Evolutionary conservation across 2,797 vertebrate species (phyloP).

Genomic region (Molossus molossus): DNA sequence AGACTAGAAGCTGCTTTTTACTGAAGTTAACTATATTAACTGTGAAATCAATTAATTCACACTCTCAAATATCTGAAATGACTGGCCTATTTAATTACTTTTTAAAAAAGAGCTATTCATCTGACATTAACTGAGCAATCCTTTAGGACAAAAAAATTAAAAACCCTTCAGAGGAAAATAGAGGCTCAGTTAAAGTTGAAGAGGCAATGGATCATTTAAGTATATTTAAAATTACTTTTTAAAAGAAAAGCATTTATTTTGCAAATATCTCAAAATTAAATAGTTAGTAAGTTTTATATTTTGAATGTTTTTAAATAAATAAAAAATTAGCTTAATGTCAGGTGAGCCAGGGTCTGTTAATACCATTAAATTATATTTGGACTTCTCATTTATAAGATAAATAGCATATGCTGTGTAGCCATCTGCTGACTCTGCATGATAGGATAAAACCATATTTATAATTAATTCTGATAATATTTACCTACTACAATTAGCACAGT

Average conservation of each 20-base stretch:
- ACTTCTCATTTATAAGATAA: constrained; percentile 47
- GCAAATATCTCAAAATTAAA: constrained; percentile 42
- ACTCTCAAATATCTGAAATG: constrained; percentile 74
- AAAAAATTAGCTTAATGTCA: constrained; percentile 42
- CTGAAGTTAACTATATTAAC: constrained; percentile 71
- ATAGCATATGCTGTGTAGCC: not conserved
- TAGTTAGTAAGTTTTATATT: not conserved
- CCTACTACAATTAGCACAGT: not conserved
- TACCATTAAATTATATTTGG: not conserved
- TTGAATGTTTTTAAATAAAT: not conserved
- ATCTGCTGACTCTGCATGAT: not conserved
- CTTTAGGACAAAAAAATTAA: not conserved
- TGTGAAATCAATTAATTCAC: constrained; percentile 73
- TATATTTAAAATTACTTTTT: constrained; percentile 1
- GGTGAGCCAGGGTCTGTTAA: not conserved
- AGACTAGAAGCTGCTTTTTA: constrained; percentile 67
- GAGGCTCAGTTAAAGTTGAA: constrained; percentile 4
- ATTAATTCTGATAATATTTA: constrained; percentile 57
- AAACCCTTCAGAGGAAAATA: constrained; percentile 34
- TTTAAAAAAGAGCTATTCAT: constrained; percentile 33
- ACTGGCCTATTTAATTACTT: constrained; percentile 49
- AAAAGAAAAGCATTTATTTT: not conserved
- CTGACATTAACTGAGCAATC: constrained; percentile 37
- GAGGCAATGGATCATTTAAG: constrained; percentile 14
- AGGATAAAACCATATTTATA: constrained; percentile 52